Evolutionary conservation across 37 sponge, comb jelly and placozoan species (phyloP).

Genomic region (Theonella swinhoei): DNA sequence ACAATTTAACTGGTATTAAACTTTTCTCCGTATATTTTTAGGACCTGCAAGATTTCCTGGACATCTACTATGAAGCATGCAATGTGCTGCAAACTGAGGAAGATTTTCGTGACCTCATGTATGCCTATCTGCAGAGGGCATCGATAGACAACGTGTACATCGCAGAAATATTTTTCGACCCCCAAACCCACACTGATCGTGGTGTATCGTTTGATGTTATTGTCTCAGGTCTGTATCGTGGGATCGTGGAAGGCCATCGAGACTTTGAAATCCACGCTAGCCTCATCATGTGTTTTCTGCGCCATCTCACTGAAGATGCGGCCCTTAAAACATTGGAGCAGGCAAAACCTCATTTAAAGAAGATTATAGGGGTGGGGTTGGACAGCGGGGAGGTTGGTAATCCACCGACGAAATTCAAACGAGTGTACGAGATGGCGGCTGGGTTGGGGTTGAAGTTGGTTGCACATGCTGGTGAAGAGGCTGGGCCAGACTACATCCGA

Average conservation of each 20-base stretch:
- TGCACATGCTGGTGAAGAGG: slow-evolving; percentile 77
- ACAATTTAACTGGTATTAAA: neutral
- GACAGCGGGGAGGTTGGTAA: slow-evolving; percentile 75
- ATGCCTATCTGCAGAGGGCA: slow-evolving; percentile 64
- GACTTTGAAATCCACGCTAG: slow-evolving; percentile 67
- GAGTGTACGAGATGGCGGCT: slow-evolving; percentile 52
- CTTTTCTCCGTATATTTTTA: neutral
- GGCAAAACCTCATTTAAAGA: slow-evolving; percentile 56
- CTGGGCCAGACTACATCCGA: slow-evolving; percentile 47
- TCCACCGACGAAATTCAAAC: slow-evolving; percentile 60
- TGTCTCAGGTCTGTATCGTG: slow-evolving; percentile 63
- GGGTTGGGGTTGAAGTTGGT: slow-evolving; percentile 64
- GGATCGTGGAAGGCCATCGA: slow-evolving; percentile 55
- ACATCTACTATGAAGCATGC: slow-evolving; percentile 75
- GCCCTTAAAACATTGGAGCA: slow-evolving; percentile 47
- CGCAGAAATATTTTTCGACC: slow-evolving; percentile 83
- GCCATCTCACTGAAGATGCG: slow-evolving; percentile 56
- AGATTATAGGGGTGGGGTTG: slow-evolving; percentile 69
- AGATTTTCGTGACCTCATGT: slow-evolving; percentile 86
- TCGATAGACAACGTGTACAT: slow-evolving; percentile 63
- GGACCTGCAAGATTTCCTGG: slow-evolving; percentile 71
- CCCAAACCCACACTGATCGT: slow-evolving; percentile 74
- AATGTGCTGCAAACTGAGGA: slow-evolving; percentile 52
- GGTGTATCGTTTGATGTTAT: slow-evolving; percentile 63
- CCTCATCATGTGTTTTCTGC: slow-evolving; percentile 77